Base-by-base conservation (phyloP, 1,140 invertebrate genomes). In the Drosophila bocki region DNA sequence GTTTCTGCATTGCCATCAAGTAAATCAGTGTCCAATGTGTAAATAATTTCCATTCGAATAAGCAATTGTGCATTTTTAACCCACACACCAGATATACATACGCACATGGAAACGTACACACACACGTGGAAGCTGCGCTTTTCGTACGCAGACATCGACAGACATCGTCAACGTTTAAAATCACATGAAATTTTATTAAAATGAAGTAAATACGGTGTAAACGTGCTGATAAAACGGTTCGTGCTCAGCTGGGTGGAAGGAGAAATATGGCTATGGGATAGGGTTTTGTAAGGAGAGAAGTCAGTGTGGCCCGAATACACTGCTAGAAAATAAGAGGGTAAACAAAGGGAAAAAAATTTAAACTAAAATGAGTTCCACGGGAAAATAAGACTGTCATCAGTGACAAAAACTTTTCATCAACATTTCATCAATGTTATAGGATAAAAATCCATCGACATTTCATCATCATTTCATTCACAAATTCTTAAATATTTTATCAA, bases 161-260 rank as follows among this genome's bases (percentile, higher is more conserved):
- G 81, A 78, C 80, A 82, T 83, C 80, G 59, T 37, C 61, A 44
- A 79, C 85, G 85, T 88, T 88, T 90, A 90, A 90, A 91, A 84
- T 86, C 82, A 84, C 80, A 91, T 91, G 90, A 91, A 91, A 91
- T 91, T 91, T 90, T 91, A 90, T 91, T 92, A 91, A 91, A 91
- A 92, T 91, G 91, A 92, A 91, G 91, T 92, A 92, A 92, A 92
- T 91, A 92, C 80, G 91, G 91, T 92, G 91, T 92, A 92, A 92
- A 92, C 85, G 82, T 91, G 91, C 91, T 91, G 91, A 92, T 92
- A 92, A 92, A 90, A 91, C 78, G 82, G 63, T 90, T 81, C 81
- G 86, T 88, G 84, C 85, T 88, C 84, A 88, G 85, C 78, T 90
- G 70, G 81, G 85, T 84, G 87, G 84, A 88, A 88, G 78, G 75